These are phyloP conservation scores for Sylvia borin DNA, from an alignment of 2,797 vertebrate species.

Conservation along the genomic window DNA sequence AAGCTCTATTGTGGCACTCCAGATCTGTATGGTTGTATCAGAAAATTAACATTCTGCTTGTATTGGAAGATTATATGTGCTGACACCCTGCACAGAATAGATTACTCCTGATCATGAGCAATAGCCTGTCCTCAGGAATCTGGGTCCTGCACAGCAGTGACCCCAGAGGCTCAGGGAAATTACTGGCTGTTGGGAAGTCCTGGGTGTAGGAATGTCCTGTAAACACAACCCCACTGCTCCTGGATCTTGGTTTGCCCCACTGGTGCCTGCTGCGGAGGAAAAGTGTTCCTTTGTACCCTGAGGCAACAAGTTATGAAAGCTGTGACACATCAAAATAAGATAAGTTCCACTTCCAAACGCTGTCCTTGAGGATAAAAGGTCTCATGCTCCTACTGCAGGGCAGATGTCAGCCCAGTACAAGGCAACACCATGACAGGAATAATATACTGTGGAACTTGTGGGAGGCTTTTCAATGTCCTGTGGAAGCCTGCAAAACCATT, in stretches of 20 bases:
- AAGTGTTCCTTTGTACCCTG: background rate
- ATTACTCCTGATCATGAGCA: conserved; percentile 9
- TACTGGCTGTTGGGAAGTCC: fast-evolving
- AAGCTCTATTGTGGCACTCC: conserved; percentile 1
- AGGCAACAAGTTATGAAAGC: background rate
- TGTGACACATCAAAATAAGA: background rate
- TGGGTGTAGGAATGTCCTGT: background rate
- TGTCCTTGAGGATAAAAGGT: conserved; percentile 17
- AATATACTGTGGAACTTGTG: background rate
- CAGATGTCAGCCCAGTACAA: background rate
- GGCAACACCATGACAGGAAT: background rate
- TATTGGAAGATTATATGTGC: conserved; percentile 12
- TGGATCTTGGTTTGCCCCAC: background rate
- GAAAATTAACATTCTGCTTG: conserved; percentile 30
- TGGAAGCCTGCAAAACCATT: background rate
- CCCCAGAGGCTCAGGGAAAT: background rate
- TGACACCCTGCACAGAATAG: background rate
- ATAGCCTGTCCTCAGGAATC: background rate
- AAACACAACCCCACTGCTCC: background rate
- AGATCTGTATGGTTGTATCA: background rate
- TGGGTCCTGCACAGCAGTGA: background rate
- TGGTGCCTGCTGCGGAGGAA: background rate
- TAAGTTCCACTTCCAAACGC: background rate
- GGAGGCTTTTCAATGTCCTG: background rate
- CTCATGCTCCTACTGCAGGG: background rate